These are phyloP conservation scores for Apus apus DNA, from an alignment of 2,113 vertebrate species.

Conservation along the genomic window DNA sequence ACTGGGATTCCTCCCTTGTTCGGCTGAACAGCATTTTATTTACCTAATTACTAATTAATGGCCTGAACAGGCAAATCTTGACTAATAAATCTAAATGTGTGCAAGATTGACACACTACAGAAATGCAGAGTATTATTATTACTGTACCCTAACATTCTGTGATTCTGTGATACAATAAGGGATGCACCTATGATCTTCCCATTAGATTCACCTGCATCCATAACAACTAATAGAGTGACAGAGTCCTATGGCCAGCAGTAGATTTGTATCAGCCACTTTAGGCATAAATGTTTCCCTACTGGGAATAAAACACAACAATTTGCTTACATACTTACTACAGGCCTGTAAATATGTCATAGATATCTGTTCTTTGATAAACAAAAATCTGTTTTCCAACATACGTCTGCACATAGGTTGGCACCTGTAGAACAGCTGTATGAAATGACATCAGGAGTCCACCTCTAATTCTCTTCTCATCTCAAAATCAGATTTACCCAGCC, in stretches of 20 bases:
- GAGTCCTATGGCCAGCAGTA: background rate
- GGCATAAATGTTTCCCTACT: background rate
- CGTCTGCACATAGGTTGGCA: background rate
- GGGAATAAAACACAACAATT: background rate
- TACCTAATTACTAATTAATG: background rate
- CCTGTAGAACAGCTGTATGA: background rate
- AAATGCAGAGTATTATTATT: background rate
- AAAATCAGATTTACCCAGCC: background rate
- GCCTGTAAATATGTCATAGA: background rate
- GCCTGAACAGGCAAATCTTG: background rate
- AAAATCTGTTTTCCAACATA: background rate
- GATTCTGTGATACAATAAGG: background rate
- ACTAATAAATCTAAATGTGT: background rate
- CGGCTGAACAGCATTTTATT: constrained; percentile 8
- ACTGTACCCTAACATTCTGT: background rate
- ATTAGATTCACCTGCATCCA: background rate
- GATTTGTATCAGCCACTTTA: background rate
- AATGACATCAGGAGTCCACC: background rate
- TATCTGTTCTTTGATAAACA: background rate
- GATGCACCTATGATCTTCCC: background rate
- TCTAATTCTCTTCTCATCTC: background rate
- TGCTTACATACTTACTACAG: background rate
- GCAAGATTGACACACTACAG: accelerated
- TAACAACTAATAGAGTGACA: background rate
- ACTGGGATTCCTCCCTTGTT: background rate